A percentile compares a stretch with the other conserved stretches of the same genome.
Conservation (phyloP, 64 coral and sea anemone genomes). For the Cladopsammia gracilis region DNA sequence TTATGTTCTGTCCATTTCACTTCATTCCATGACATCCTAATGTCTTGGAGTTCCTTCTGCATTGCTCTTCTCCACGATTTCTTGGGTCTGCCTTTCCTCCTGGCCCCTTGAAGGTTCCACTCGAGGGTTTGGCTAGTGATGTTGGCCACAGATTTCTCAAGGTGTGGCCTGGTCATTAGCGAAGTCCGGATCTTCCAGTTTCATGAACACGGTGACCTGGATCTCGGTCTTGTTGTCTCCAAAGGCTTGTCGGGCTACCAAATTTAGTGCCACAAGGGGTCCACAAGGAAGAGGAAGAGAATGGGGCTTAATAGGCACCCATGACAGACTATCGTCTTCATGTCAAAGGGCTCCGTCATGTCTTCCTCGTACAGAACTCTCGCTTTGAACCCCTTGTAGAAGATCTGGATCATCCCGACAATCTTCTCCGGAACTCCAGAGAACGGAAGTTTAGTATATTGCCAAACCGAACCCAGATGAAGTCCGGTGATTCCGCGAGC, state of each 20-base stretch:
- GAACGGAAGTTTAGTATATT: too few species aligned
- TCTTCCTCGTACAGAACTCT: not conserved
- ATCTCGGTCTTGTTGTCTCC: too few species aligned
- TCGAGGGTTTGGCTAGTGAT: not conserved
- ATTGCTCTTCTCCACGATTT: not conserved
- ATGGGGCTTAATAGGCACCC: slow-evolving; percentile 19
- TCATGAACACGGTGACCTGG: not conserved
- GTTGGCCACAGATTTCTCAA: not conserved
- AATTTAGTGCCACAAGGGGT: slow-evolving; percentile 2
- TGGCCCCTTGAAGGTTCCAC: not conserved
- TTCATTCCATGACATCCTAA: too few species aligned
- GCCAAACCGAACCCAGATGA: too few species aligned
- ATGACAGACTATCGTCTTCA: not conserved
- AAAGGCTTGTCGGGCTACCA: not conserved
- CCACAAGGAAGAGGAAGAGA: slow-evolving; percentile 6
- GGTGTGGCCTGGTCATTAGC: not conserved
- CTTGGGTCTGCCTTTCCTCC: not conserved
- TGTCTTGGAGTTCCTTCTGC: too few species aligned
- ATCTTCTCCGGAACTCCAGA: not conserved
- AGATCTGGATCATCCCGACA: slow-evolving; percentile 15
- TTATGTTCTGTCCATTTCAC: too few species aligned
- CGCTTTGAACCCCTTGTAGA: slow-evolving; percentile 14
- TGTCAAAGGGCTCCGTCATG: not conserved
- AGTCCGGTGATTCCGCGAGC: too few species aligned
- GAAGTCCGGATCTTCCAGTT: slow-evolving; percentile 13